These are phyloP conservation scores for Syngnathoides biaculeatus DNA, from an alignment of 2,113 vertebrate genomes.

Conservation along the genomic window DNA sequence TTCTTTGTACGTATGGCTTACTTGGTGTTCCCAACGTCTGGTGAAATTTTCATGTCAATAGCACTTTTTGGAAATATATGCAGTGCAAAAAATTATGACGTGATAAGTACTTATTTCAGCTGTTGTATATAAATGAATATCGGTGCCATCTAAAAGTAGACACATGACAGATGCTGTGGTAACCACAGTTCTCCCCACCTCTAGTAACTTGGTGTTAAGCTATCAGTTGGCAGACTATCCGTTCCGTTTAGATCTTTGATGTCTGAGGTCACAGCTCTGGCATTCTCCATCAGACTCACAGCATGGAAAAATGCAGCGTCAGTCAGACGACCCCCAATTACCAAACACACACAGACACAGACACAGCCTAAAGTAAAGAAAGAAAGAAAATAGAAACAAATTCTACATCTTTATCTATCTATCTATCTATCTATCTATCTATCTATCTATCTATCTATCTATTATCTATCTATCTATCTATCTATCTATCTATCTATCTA, in stretches of 20 bases:
- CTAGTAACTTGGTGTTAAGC: conserved; percentile 21
- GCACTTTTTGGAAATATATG: no score
- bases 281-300: conserved; percentile 61
- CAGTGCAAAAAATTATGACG: no score
- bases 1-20: no score
- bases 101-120: no score
- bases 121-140: not conserved
- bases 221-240: conserved; percentile 56
- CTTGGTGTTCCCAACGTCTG: no score
- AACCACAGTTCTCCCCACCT: conserved; percentile 12
- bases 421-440: no score
- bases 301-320: conserved; percentile 54
- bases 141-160: not conserved
- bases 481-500: no score
- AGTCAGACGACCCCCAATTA: conserved; percentile 20
- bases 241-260: conserved; percentile 54
- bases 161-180: not conserved
- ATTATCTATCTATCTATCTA: no score
- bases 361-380: not conserved
- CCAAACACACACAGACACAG: not conserved
- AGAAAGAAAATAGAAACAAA: no score
- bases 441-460: no score
- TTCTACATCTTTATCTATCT: no score
- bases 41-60: no score
- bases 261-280: conserved; percentile 66